These are phyloP conservation scores for Taenaris catops DNA, from an alignment of 2,888 invertebrate genomes.

Conservation along the genomic window DNA sequence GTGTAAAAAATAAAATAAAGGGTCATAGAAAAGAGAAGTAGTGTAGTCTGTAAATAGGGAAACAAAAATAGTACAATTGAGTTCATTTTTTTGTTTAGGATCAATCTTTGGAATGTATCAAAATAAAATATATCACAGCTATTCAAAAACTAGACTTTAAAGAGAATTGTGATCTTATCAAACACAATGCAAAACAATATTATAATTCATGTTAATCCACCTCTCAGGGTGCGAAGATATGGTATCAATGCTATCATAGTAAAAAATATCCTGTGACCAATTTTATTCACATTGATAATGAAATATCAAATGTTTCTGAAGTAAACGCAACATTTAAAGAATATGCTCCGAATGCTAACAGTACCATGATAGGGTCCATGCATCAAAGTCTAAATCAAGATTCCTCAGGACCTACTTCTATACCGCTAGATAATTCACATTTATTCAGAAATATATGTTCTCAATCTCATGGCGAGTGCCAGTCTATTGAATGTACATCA, in stretches of 20 bases:
- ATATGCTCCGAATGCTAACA: slow-evolving; percentile 24
- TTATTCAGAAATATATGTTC: slow-evolving; percentile 5
- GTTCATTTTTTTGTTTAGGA: slow-evolving; percentile 38
- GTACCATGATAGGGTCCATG: slow-evolving; percentile 21
- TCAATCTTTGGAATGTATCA: slow-evolving; percentile 38
- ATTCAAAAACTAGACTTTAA: slow-evolving; percentile 59
- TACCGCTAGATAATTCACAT: slow-evolving; percentile 2
- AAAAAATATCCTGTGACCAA: slow-evolving; percentile 55
- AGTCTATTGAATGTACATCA: slow-evolving; percentile 26
- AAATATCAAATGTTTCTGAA: slow-evolving; percentile 23
- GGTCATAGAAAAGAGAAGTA: slow-evolving; percentile 33
- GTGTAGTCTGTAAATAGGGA: slow-evolving; percentile 17
- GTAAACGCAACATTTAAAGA: slow-evolving; percentile 20
- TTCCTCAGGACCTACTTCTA: slow-evolving; percentile 11
- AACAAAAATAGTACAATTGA: slow-evolving; percentile 5
- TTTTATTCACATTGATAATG: slow-evolving; percentile 59
- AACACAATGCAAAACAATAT: slow-evolving; percentile 33
- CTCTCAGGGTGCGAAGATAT: slow-evolving; percentile 58
- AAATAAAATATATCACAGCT: slow-evolving; percentile 46
- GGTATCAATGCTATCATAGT: slow-evolving; percentile 70
- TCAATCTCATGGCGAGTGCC: slow-evolving; percentile 16
- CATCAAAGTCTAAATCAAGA: slow-evolving; percentile 10
- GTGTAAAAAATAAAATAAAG: slow-evolving; percentile 44
- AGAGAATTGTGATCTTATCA: slow-evolving; percentile 44
- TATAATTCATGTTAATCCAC: slow-evolving; percentile 34